A percentile compares a stretch with the other conserved stretches of the same genome.
Evolutionary conservation across 1,140 invertebrate species (phyloP).

Genomic region (Tetragnatha versicolor): DNA sequence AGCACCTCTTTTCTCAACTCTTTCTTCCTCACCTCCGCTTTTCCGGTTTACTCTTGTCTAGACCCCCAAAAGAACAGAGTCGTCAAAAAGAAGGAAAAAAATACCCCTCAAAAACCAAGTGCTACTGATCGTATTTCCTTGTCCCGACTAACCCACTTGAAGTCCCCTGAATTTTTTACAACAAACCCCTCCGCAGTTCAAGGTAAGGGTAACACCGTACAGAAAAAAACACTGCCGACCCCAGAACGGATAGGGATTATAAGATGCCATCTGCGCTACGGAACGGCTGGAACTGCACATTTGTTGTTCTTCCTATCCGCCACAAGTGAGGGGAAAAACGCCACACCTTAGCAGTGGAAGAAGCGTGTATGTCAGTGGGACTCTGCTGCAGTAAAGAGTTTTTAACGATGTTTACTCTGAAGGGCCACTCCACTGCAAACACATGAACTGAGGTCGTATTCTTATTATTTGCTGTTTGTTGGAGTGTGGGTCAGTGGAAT

Average conservation of each 20-base stretch:
- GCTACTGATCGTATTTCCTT: slow-evolving; percentile 42
- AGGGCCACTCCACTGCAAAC: background rate
- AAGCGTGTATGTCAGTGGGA: slow-evolving; percentile 47
- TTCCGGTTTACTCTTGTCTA: background rate
- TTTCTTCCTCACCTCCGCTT: background rate
- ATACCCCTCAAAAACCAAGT: background rate
- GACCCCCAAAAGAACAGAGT: background rate
- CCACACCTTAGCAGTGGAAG: slow-evolving; percentile 17
- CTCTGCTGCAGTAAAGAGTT: slow-evolving; percentile 1
- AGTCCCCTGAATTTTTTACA: background rate
- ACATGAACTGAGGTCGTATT: background rate
- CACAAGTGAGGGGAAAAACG: background rate
- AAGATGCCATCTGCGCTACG: background rate
- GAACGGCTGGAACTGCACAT: slow-evolving; percentile 46
- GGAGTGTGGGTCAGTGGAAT: slow-evolving; percentile 47
- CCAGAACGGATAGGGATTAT: background rate
- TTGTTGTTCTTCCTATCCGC: no score
- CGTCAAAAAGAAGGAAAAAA: background rate
- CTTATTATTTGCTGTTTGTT: slow-evolving; percentile 21
- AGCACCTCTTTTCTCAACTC: background rate
- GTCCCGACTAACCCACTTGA: slow-evolving; percentile 50
- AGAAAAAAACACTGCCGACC: no score
- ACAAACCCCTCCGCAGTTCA: slow-evolving; percentile 18
- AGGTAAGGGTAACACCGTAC: no score
- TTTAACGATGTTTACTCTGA: slow-evolving; percentile 48